These are phyloP conservation scores for Hipposideros larvatus DNA, from an alignment of 2,797 vertebrate genomes.

Conservation along the genomic window DNA sequence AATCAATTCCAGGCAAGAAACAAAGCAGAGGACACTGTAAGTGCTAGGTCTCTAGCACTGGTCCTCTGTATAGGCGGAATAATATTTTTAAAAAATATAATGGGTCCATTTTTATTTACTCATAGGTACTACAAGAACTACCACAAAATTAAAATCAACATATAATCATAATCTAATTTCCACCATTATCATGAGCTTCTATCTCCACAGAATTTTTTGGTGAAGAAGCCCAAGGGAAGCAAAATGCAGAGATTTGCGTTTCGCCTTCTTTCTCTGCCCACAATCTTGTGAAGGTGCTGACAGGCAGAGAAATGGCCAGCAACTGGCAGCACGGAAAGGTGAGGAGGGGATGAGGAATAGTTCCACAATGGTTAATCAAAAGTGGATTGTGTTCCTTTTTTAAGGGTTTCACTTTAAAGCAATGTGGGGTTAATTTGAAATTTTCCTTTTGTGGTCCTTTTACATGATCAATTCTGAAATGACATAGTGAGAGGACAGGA, in stretches of 20 bases:
- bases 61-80: background rate
- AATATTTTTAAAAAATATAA: background rate
- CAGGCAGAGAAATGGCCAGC: background rate
- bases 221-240: background rate
- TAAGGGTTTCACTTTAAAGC: background rate
- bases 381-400: background rate
- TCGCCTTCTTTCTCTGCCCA: background rate
- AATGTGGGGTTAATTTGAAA: background rate
- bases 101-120: background rate
- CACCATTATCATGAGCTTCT: background rate
- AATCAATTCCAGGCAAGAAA: background rate
- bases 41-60: background rate
- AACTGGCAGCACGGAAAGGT: background rate
- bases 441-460: background rate
- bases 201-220: background rate
- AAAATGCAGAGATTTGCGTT: background rate
- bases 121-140: background rate
- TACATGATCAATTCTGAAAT: background rate
- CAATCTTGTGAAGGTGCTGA: background rate
- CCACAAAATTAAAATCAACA: background rate
- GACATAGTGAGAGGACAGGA: background rate
- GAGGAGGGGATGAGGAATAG: background rate
- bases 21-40: background rate
- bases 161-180: background rate
- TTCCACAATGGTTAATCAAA: background rate